Base-by-base conservation (phyloP, 1,140 invertebrate genomes). In the Platyscapa corneri region DNA sequence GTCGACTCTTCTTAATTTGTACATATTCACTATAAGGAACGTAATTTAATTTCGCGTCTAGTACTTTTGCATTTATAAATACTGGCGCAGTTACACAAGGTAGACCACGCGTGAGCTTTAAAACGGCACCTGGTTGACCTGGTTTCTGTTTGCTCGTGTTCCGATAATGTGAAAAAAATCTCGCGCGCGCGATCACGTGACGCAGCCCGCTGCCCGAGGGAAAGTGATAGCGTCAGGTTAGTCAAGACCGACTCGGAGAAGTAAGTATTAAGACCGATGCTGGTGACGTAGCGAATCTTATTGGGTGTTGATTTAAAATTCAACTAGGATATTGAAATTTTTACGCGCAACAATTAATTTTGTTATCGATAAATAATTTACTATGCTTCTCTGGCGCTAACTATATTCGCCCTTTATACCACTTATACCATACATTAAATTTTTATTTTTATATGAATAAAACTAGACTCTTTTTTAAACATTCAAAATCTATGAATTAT, bases 41-140 rank as follows among this genome's bases (percentile, higher is more conserved):
- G 34, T 75, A 75, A 82, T 82, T 75, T 74, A 46, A 74, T 82
- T 53, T 82, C 12, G 32, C 32, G 14, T 56, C 39, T 30, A 56
- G 46, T 16, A 42, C 32, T 74, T 83, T 75, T 64, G 34, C 76
- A 64, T 83, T 65, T 56, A 53, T 46, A 65, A 83, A 83, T 64
- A 74, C 14, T 49, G 14, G 23, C 3, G 2, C 42, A 27, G 79
- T n/a, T 42, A 74, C 70, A 27, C 0, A 23, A 42, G 16, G 18
- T 32, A 30, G 27, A 23, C 27, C 8, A 46, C 39, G 42, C 75
- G 23, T 32, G 14, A 56, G 60, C 14, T 80, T 80, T 18, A 14
- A 79, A 64, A 65, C 20, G 37, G 60, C 27, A 65, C 23, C 42
- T 37, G 72, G 37, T 53, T 76, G 82, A 83, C 72, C 82, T 65